Base-by-base conservation (phyloP, 2,797 vertebrate genomes). In the Brachymystax lenok region DNA sequence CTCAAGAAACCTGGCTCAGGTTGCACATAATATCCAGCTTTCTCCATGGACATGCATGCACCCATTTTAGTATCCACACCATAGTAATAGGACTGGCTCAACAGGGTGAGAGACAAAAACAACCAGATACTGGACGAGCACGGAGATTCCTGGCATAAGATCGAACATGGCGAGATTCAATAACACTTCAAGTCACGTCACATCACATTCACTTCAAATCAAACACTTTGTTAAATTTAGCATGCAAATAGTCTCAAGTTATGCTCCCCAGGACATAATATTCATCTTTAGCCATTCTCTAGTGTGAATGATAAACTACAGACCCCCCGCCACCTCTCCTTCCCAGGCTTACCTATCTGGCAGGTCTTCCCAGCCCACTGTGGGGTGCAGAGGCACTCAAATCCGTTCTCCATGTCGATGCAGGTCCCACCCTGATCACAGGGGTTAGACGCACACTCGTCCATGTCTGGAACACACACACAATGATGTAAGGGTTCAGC, bases 301-400 rank as follows among this genome's bases (percentile, higher is more conserved):
- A 14, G 17, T 12, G 3, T 35, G 33, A 12, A 46, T 33, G 35
- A 16, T n/a, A 28, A 4, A 30, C 66, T 27, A 28, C 66, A 7
- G 6, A 4, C 28, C 28, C 28, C 16, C 4, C 0, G 14, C 6
- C 33, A 69, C 2, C 67, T n/a, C 66, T 28, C 28, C 30, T 17
- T 35, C 54, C 27, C 6, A n/a, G 16, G 74, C 92, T 89, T 90
- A 99, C 98, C 97, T 84, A 98, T 95, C 85, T 96, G 96, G 92
- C 98, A 99, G 30, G 96, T 98, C 89, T 95, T 95, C 74, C 98
- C 97, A 28, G 93, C 95, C 98, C 97, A 99, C 88, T 97, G 95
- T 0, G 94, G 92, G 3, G 95, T 94, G 81, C 98, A 99, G 87
- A 98, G 88, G 76, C 98, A 99, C 81, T 97, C 96, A 0, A 98